phyloP scores from a whole-genome alignment of 2,797 vertebrate genomes.

The Acanthurus lineatus region DNA sequence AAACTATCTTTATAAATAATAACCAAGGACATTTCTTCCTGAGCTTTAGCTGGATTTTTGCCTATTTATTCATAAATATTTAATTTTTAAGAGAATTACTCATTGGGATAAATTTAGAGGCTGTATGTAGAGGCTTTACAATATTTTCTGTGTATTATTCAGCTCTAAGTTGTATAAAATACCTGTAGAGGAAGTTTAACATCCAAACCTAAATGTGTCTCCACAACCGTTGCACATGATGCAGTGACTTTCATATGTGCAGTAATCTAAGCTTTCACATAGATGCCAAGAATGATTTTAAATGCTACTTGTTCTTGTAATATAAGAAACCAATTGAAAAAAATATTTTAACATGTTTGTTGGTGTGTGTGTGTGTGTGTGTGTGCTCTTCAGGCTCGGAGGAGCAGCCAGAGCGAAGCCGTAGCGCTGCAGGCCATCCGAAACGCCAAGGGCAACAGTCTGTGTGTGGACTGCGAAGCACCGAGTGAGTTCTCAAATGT shows the following conservation, averaged over 20 bases:
- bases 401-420: constrained; percentile 96
- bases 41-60: neutral
- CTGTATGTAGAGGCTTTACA: neutral
- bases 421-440: constrained; percentile 96
- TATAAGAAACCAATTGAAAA: neutral
- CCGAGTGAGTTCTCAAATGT: constrained; percentile 86
- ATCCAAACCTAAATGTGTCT: no score
- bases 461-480: constrained; percentile 95
- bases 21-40: neutral
- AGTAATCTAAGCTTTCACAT: neutral
- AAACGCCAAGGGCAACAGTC: constrained; percentile 93
- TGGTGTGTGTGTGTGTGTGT: constrained; percentile 20
- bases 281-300: neutral
- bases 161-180: neutral
- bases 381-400: constrained; percentile 85
- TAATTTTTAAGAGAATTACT: neutral
- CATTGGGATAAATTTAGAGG: neutral
- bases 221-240: neutral
- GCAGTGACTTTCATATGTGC: neutral
- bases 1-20: neutral
- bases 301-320: neutral
- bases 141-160: neutral
- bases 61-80: neutral
- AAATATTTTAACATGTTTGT: no score
- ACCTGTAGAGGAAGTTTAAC: neutral